Evolutionary conservation across 2,888 invertebrate genomes (phyloP).

Genomic region (Malthinus seriepunctatus): DNA sequence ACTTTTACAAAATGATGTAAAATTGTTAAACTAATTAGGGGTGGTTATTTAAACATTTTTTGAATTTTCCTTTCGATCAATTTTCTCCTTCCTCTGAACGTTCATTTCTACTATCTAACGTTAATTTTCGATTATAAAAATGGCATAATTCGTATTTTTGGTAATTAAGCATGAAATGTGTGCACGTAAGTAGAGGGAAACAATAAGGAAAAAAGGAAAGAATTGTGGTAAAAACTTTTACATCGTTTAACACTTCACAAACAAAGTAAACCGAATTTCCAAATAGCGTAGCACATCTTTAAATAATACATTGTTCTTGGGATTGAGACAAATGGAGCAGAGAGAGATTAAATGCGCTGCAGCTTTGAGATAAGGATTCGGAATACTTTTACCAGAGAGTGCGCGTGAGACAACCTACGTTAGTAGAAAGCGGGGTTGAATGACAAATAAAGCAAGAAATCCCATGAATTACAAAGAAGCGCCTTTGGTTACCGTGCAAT

Average conservation of each 20-base stretch:
- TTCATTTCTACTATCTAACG: too few relatives aligned
- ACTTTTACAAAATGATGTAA: too few relatives aligned
- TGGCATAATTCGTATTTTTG: too few relatives aligned
- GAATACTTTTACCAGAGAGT: conserved; percentile 34
- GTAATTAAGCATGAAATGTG: too few relatives aligned
- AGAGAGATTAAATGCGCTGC: conserved; percentile 49
- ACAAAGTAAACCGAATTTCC: conserved; percentile 33
- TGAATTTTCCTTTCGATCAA: too few relatives aligned
- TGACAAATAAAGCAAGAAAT: conserved; percentile 56
- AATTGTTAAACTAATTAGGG: too few relatives aligned
- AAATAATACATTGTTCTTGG: conserved; percentile 55
- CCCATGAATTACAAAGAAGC: conserved; percentile 57
- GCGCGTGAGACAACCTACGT: conserved; percentile 41
- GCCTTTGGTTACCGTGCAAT: conserved; percentile 52
- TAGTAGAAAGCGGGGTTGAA: conserved; percentile 52
- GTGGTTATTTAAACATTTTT: too few relatives aligned
- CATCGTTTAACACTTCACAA: conserved; percentile 27
- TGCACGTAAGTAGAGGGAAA: too few relatives aligned
- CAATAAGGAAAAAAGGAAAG: neutral
- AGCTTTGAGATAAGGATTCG: conserved; percentile 31
- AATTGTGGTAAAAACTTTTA: conserved; percentile 12
- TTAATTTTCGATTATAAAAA: too few relatives aligned
- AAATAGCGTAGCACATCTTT: conserved; percentile 44
- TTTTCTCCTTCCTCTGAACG: too few relatives aligned
- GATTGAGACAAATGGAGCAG: conserved; percentile 56